Evolutionary conservation across 2,888 invertebrate genomes (phyloP).

Genomic region (Eucera pruinosa): DNA sequence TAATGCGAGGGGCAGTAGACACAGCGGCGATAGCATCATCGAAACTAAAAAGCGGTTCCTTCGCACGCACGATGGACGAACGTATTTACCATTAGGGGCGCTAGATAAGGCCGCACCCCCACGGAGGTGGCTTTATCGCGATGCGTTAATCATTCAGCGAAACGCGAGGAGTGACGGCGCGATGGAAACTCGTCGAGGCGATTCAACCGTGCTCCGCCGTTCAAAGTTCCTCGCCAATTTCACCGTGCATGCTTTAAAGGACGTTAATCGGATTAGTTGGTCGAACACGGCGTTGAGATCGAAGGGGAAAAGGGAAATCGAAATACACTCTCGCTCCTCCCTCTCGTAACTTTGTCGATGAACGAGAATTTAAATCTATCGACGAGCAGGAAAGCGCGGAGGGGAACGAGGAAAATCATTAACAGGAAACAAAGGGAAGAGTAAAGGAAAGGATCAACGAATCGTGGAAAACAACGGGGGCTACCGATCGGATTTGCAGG

Average conservation of each 20-base stretch:
- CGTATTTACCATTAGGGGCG: conserved; percentile 17
- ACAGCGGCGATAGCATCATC: not conserved
- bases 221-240: conserved; percentile 27
- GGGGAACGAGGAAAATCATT: conserved; percentile 1
- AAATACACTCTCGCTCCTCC: not conserved
- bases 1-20: not conserved
- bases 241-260: conserved; percentile 29
- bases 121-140: conserved; percentile 13
- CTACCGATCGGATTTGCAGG: conserved; percentile 23
- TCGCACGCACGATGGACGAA: conserved; percentile 22
- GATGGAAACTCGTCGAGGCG: conserved; percentile 6
- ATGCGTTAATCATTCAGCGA: conserved; percentile 29
- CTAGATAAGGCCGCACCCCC: conserved; percentile 9
- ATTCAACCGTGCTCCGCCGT: conserved; percentile 12
- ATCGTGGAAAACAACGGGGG: conserved; percentile 34
- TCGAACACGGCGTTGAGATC: conserved; percentile 20
- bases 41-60: conserved; percentile 28
- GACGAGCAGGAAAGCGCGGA: not conserved
- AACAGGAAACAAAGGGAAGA: not conserved
- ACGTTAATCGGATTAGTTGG: conserved; percentile 44
- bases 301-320: conserved; percentile 5
- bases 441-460: not conserved
- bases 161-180: conserved; percentile 17
- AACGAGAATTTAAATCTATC: conserved; percentile 42
- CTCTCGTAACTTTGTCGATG: not conserved